A percentile compares a stretch with the other conserved stretches of the same genome.
Conservation (phyloP, 2,888 invertebrate species). For the Acanthoscelides obtectus region DNA sequence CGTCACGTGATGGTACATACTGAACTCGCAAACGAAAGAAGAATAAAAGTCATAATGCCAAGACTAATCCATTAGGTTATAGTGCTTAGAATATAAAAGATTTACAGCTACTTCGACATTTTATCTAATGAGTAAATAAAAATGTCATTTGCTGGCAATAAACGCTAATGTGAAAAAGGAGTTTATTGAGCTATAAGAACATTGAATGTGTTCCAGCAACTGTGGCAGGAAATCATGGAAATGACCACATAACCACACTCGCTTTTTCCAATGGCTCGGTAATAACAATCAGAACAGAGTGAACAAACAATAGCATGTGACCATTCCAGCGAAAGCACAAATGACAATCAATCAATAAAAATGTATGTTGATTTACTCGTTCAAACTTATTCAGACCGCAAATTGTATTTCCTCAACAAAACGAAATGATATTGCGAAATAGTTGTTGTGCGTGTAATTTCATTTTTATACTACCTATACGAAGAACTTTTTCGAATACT, state of each 20-base stretch:
- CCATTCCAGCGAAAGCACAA: too few species aligned
- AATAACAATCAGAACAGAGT: neutral
- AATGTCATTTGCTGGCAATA: neutral
- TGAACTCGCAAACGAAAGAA: neutral
- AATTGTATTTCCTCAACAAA: too few species aligned
- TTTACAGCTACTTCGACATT: neutral
- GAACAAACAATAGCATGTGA: neutral
- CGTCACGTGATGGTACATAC: too few species aligned
- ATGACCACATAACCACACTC: neutral
- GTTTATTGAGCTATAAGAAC: neutral
- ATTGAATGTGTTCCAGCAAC: neutral
- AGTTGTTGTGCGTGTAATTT: too few species aligned
- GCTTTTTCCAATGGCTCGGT: neutral
- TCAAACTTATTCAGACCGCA: too few species aligned
- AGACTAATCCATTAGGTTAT: neutral
- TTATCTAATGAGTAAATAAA: neutral
- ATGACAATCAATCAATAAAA: too few species aligned
- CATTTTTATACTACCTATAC: too few species aligned
- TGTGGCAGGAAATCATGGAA: neutral
- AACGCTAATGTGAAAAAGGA: neutral
- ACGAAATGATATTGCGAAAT: too few species aligned
- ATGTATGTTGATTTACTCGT: neutral
- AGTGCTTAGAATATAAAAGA: neutral
- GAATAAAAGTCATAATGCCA: neutral
- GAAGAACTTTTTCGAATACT: too few species aligned